Evolutionary conservation across 1,140 invertebrate species (phyloP).

Genomic region (Aphelenchoides besseyi): DNA sequence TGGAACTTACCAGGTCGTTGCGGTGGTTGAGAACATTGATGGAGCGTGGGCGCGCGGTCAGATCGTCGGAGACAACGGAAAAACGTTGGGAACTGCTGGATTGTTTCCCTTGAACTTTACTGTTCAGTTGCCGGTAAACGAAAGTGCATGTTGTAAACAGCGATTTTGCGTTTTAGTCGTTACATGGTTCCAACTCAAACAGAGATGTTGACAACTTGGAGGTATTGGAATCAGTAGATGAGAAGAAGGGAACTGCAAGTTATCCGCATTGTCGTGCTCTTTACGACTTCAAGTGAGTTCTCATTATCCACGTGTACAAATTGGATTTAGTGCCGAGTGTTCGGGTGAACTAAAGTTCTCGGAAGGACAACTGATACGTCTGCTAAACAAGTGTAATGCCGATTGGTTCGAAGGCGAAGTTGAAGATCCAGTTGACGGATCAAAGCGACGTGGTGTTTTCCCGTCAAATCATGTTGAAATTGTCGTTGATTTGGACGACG

Average conservation of each 20-base stretch:
- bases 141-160: slow-evolving; percentile 18
- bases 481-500: slow-evolving; percentile 29
- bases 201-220: neutral
- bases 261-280: slow-evolving; percentile 38
- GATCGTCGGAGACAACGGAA: slow-evolving; percentile 25
- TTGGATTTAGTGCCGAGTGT: slow-evolving; percentile 44
- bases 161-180: neutral
- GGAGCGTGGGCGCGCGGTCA: slow-evolving; percentile 17
- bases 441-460: slow-evolving; percentile 35
- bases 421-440: slow-evolving; percentile 1
- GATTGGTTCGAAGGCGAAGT: slow-evolving; percentile 50
- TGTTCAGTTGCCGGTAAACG: slow-evolving; percentile 14
- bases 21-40: slow-evolving; percentile 19
- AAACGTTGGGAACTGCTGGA: neutral
- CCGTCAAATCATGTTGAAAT: slow-evolving; percentile 44
- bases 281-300: slow-evolving; percentile 40
- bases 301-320: neutral
- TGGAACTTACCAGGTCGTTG: neutral
- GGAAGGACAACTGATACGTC: slow-evolving; percentile 42
- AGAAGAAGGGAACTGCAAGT: neutral
- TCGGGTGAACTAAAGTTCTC: slow-evolving; percentile 40
- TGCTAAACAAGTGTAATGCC: slow-evolving; percentile 33
- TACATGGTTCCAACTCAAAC: neutral
- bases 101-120: slow-evolving; percentile 25
- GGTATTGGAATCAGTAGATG: neutral